phyloP scores from a whole-genome alignment of 1,140 invertebrate genomes.

The Meloidogyne exigua region DNA sequence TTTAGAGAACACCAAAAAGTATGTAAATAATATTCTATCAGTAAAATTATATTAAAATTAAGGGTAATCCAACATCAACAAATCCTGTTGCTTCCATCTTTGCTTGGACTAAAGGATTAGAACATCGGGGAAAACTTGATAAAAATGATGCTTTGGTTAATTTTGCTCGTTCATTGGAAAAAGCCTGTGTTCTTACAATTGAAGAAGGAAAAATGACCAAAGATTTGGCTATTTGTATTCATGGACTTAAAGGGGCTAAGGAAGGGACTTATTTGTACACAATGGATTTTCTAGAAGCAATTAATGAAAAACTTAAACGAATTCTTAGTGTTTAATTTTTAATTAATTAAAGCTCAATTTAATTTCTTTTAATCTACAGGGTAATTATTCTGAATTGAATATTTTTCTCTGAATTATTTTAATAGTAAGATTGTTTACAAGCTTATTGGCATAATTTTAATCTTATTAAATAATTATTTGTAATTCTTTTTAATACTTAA shows the following conservation, averaged over 20 bases:
- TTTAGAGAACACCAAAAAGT: slow-evolving; percentile 80
- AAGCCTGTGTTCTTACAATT: slow-evolving; percentile 88
- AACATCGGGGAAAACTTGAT: slow-evolving; percentile 88
- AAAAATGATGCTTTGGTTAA: slow-evolving; percentile 70
- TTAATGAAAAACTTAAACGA: slow-evolving; percentile 45
- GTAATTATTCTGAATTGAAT: too few relatives aligned
- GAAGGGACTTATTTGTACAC: slow-evolving; percentile 54
- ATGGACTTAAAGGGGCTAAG: slow-evolving; percentile 69
- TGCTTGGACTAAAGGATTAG: slow-evolving; percentile 88
- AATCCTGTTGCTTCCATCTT: slow-evolving; percentile 83
- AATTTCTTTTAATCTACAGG: too few relatives aligned
- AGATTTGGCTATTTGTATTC: slow-evolving; percentile 95
- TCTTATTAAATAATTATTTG: too few relatives aligned
- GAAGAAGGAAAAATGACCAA: slow-evolving; percentile 95
- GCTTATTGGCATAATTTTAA: too few relatives aligned
- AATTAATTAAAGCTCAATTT: not conserved
- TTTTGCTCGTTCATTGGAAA: slow-evolving; percentile 74
- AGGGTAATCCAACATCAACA: slow-evolving; percentile 59
- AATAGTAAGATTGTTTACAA: too few relatives aligned
- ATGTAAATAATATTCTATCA: too few relatives aligned
- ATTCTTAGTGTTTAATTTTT: slow-evolving; percentile 16
- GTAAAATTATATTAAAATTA: too few relatives aligned
- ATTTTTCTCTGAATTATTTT: too few relatives aligned
- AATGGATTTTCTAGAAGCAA: slow-evolving; percentile 55
- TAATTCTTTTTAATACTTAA: too few relatives aligned